These are phyloP conservation scores for Platyscapa corneri DNA, from an alignment of 1,140 invertebrate species.

Conservation along the genomic window DNA sequence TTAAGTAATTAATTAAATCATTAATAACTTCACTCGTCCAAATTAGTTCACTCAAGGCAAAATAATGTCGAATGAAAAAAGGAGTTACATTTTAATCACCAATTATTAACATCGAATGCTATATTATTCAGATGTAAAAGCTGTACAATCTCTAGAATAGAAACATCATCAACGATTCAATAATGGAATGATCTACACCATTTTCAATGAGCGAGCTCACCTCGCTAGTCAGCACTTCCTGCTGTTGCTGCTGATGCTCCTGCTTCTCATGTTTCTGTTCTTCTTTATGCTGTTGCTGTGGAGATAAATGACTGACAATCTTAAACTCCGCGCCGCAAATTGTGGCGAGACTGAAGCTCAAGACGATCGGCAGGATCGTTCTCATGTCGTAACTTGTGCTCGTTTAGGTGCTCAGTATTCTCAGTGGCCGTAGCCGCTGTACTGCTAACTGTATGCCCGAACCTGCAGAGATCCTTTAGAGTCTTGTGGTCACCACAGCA, in stretches of 20 bases:
- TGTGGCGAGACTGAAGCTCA: not conserved
- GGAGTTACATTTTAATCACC: not conserved
- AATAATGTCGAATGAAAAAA: not conserved
- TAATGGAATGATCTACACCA: not conserved
- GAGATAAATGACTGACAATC: not conserved
- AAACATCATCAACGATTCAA: not conserved
- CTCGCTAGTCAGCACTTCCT: not conserved
- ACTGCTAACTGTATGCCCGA: not conserved
- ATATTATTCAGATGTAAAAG: too few species aligned
- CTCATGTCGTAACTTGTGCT: not conserved
- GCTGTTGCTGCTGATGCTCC: not conserved
- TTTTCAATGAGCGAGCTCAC: not conserved
- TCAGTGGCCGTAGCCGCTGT: not conserved
- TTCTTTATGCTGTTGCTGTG: not conserved
- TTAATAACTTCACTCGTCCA: not conserved
- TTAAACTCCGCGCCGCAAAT: not conserved
- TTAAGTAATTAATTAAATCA: too few species aligned
- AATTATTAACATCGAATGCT: not conserved
- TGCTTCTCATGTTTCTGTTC: not conserved
- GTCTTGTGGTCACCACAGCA: not conserved
- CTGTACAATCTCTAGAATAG: too few species aligned
- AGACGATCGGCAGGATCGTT: not conserved
- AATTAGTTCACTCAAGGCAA: too few species aligned
- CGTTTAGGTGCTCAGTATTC: not conserved
- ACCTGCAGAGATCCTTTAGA: slow-evolving; percentile 13